Evolutionary conservation across 2,113 vertebrate genomes (phyloP).

Genomic region (Laticauda colubrina): DNA sequence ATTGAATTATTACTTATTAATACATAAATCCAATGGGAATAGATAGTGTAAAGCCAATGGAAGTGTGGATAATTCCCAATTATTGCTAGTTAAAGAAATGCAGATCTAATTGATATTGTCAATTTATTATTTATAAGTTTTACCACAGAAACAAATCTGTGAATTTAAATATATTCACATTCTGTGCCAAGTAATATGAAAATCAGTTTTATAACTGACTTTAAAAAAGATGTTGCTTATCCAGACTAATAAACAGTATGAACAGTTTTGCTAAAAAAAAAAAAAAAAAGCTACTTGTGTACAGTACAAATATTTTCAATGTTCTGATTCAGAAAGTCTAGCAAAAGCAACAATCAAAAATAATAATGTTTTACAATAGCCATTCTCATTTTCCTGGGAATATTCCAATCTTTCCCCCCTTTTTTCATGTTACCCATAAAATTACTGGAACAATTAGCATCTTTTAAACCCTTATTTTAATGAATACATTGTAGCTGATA

Average conservation of each 20-base stretch:
- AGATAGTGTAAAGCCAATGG: conserved; percentile 44
- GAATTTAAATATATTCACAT: background rate
- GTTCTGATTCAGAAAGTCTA: background rate
- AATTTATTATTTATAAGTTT: background rate
- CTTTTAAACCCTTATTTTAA: background rate
- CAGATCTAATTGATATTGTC: background rate
- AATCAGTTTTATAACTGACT: background rate
- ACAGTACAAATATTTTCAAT: background rate
- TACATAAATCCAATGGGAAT: conserved; percentile 41
- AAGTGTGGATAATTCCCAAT: conserved; percentile 18
- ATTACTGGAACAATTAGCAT: background rate
- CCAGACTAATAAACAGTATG: background rate
- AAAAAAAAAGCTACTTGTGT: background rate
- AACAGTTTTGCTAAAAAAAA: background rate
- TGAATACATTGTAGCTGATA: background rate
- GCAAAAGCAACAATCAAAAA: background rate
- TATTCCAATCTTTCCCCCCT: background rate
- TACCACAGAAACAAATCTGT: background rate
- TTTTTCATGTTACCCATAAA: background rate
- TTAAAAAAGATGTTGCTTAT: background rate
- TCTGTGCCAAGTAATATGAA: background rate
- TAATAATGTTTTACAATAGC: background rate
- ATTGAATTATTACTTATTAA: conserved; percentile 46
- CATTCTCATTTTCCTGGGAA: background rate
- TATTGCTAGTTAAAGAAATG: conserved; percentile 35